Evolutionary conservation across 2,888 invertebrate genomes (phyloP).

Genomic region (Calephelis perditalis): DNA sequence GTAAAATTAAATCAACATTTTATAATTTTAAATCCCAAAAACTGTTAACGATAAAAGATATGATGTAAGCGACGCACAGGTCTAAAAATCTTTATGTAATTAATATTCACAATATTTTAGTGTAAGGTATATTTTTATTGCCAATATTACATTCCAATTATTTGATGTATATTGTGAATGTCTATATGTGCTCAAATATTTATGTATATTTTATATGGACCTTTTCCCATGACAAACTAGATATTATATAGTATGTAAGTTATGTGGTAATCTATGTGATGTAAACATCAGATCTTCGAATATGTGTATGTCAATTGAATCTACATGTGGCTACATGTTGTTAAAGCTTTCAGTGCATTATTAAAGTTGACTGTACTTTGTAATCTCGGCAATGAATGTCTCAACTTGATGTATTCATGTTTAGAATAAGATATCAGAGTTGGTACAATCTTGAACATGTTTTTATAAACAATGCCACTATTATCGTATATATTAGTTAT

Average conservation of each 20-base stretch:
- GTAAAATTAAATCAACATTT: background rate
- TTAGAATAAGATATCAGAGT: background rate
- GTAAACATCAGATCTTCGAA: background rate
- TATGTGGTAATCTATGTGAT: conserved; percentile 11
- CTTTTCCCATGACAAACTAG: conserved; percentile 40
- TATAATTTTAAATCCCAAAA: background rate
- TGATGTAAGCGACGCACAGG: conserved; percentile 2
- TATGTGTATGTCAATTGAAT: background rate
- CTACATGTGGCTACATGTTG: background rate
- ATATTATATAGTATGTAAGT: conserved; percentile 36
- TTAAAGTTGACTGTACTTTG: background rate
- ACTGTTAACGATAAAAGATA: background rate
- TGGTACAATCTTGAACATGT: background rate
- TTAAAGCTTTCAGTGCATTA: background rate
- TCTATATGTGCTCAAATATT: conserved; percentile 41
- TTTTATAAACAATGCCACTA: too few relatives aligned
- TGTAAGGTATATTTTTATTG: conserved; percentile 7
- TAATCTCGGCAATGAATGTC: background rate
- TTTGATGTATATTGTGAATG: conserved; percentile 12
- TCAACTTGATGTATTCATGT: background rate
- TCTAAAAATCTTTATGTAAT: conserved; percentile 2
- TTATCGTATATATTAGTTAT: too few relatives aligned
- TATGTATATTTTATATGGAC: conserved; percentile 34
- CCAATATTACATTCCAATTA: conserved; percentile 16
- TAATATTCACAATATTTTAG: background rate